Conservation (phyloP, 35 echinoderm and acorn worm species). For the Hemicentrotus pulcherrimus region DNA sequence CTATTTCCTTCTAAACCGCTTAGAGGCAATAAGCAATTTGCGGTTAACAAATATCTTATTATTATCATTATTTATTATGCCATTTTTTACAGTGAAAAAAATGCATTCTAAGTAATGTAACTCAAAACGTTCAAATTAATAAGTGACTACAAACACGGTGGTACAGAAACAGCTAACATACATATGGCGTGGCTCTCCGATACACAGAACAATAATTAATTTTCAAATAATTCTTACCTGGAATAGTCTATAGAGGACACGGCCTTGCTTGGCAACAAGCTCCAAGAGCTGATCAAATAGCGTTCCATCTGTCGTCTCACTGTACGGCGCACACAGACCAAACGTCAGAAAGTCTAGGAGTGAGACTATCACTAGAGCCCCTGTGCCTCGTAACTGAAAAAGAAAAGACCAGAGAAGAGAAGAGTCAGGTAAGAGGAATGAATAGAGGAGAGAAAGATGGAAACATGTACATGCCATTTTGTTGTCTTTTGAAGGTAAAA, state of each 20-base stretch:
- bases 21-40: no score
- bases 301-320: conserved; percentile 91
- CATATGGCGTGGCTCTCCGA: no score
- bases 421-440: not conserved
- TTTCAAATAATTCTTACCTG: conserved; percentile 67
- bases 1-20: no score
- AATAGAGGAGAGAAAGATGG: not conserved
- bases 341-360: conserved; percentile 97
- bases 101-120: no score
- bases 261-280: conserved; percentile 77
- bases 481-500: not conserved
- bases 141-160: no score
- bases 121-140: no score
- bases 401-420: not conserved
- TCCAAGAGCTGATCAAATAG: conserved; percentile 85
- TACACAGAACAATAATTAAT: not conserved
- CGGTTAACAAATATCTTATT: no score
- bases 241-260: conserved; percentile 92
- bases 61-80: no score
- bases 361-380: conserved; percentile 85
- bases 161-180: no score
- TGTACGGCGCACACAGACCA: conserved; percentile 97
- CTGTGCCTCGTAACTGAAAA: conserved; percentile 76
- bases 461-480: not conserved
- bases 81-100: no score